These are phyloP conservation scores for Spilarctia lutea DNA, from an alignment of 2,888 invertebrate species.

Conservation along the genomic window DNA sequence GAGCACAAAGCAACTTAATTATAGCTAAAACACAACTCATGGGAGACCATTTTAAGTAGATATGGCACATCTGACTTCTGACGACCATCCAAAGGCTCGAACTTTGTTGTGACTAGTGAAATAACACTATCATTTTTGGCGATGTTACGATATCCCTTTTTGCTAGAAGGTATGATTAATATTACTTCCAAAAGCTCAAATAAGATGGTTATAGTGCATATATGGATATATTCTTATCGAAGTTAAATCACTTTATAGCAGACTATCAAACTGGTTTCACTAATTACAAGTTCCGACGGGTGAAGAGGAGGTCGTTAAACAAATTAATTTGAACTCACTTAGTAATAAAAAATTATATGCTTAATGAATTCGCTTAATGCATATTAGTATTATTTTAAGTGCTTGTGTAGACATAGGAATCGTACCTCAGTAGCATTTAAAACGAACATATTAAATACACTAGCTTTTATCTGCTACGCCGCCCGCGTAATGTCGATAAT, in stretches of 20 bases:
- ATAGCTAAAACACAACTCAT: not conserved
- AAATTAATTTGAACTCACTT: conserved; percentile 64
- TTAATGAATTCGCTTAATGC: conserved; percentile 58
- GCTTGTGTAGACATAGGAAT: not conserved
- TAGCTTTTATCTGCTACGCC: too few species aligned
- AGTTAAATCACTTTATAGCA: conserved; percentile 28
- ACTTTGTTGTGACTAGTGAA: not conserved
- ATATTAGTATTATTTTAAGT: conserved; percentile 48
- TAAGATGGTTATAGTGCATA: conserved; percentile 18
- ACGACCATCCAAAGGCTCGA: not conserved
- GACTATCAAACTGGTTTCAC: conserved; percentile 42
- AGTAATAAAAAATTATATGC: conserved; percentile 66
- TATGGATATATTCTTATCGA: conserved; percentile 28
- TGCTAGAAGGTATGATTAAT: not conserved
- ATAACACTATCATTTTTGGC: not conserved
- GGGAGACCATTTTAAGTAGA: not conserved
- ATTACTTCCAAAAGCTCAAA: conserved; percentile 17
- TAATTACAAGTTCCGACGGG: conserved; percentile 54
- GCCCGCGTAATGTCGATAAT: too few species aligned
- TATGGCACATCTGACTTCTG: not conserved
- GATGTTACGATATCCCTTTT: not conserved
- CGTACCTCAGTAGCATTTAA: too few species aligned
- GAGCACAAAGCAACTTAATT: too few species aligned
- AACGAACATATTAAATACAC: not conserved
- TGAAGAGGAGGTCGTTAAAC: conserved; percentile 54